Evolutionary conservation across 1,140 invertebrate genomes (phyloP).

Genomic region (Leptinotarsa texana): DNA sequence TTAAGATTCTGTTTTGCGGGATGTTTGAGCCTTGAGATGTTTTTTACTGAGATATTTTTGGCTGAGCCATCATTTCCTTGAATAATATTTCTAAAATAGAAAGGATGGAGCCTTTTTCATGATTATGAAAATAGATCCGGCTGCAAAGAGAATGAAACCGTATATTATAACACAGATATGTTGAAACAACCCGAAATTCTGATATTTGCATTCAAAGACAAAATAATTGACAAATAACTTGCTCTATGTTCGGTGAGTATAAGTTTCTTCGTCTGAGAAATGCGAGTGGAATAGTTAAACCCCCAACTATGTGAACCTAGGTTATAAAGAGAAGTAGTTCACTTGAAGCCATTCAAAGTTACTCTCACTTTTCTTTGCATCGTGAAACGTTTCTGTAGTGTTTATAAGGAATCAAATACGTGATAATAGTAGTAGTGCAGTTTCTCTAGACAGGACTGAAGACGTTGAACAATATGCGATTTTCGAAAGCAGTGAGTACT

Average conservation of each 20-base stretch:
- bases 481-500: not conserved
- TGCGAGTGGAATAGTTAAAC: slow-evolving; percentile 5
- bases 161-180: too few species aligned
- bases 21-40: too few species aligned
- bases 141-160: too few species aligned
- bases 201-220: too few species aligned
- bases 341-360: not conserved
- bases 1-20: too few species aligned
- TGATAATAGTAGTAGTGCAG: not conserved
- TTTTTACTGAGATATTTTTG: too few species aligned
- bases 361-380: not conserved
- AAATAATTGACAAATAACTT: not conserved
- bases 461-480: not conserved
- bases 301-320: not conserved
- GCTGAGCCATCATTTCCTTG: too few species aligned
- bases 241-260: not conserved
- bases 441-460: not conserved
- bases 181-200: too few species aligned
- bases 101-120: too few species aligned
- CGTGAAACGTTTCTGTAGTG: slow-evolving; percentile 2
- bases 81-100: too few species aligned
- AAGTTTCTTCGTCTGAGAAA: not conserved
- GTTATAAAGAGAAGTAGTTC: slow-evolving; percentile 8
- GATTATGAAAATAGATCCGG: too few species aligned
- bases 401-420: not conserved